Evolutionary conservation across 2,888 invertebrate genomes (phyloP), one percentile per base, ranked within the genome.

Genomic region (Napeogenes sylphis): DNA sequence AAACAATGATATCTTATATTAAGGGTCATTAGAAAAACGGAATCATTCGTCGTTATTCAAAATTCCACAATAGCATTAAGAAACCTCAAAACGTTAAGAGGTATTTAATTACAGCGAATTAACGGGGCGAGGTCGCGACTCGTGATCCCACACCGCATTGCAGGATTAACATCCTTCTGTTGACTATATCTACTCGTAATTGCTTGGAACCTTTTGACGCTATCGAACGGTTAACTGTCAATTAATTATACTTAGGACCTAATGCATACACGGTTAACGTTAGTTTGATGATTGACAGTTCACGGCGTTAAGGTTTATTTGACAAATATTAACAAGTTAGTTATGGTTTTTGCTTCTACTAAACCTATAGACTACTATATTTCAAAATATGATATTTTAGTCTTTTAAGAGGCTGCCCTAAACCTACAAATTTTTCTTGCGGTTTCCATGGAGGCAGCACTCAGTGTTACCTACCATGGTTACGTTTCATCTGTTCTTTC

Each of bases 101-200:
- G 51, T 30, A 30, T 51, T 51, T 51, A 51, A 51, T 51, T 51
- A 51, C 51, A 51, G 21, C 51, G 30, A 30, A 51, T 51, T 51
- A 51, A 51, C 42, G 42, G 42, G 51, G 30, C 6, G 51, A n/a
- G 30, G 21, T 30, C 30, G 21, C 51, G 51, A 51, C 68, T 68
- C 51, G 65, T 56, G 62, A 65, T 57, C 56, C 12, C 53, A 59
- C 63, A 63, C 59, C 45, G 56, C 35, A 53, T 6, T n/a, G 59
- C 47, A 35, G 59, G 63, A 63, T 63, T 63, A 63, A 21, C 51
- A 56, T 51, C 53, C 35, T 10, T 42, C 42, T 42, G 51, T 59
- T 45, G 56, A 54, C 53, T 35, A 59, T 45, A 8, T 30, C 51
- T 30, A 51, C 51, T 56, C 63, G 45, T 63, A 63, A 63, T 63